Evolutionary conservation across 2,888 invertebrate species (phyloP).

Genomic region (Eucriotettix oculatus): DNA sequence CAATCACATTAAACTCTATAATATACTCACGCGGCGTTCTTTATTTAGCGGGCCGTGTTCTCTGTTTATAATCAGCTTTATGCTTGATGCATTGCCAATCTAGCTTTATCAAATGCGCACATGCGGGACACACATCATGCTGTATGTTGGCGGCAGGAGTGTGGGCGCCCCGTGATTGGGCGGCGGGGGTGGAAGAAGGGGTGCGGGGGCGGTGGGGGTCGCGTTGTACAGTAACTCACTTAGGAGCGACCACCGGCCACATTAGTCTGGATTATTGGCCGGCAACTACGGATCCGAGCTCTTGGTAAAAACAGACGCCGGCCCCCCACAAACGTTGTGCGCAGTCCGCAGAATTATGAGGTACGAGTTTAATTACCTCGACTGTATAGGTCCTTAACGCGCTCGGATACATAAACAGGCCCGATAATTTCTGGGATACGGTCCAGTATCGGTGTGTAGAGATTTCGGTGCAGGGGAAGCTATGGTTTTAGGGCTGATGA

Average conservation of each 20-base stretch:
- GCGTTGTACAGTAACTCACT: constrained; percentile 5
- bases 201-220: background rate
- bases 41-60: background rate
- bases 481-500: too few species aligned
- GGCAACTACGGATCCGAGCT: background rate
- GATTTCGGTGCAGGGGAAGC: too few species aligned
- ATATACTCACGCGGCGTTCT: constrained; percentile 3
- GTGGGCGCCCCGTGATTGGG: background rate
- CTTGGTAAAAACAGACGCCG: background rate
- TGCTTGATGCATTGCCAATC: constrained; percentile 13
- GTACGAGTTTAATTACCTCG: constrained; percentile 13
- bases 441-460: too few species aligned
- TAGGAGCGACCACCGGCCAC: constrained; percentile 1
- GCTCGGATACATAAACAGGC: background rate
- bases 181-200: background rate
- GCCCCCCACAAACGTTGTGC: background rate
- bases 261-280: constrained; percentile 7
- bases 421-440: too few species aligned
- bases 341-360: constrained; percentile 12
- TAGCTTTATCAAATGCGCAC: constrained; percentile 12
- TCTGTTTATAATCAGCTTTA: constrained; percentile 11
- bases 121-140: constrained; percentile 2
- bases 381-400: background rate
- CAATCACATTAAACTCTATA: constrained; percentile 7
- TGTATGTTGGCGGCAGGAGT: background rate